Base-by-base conservation (phyloP, 2,888 invertebrate genomes). In the Hemithea aestivaria region DNA sequence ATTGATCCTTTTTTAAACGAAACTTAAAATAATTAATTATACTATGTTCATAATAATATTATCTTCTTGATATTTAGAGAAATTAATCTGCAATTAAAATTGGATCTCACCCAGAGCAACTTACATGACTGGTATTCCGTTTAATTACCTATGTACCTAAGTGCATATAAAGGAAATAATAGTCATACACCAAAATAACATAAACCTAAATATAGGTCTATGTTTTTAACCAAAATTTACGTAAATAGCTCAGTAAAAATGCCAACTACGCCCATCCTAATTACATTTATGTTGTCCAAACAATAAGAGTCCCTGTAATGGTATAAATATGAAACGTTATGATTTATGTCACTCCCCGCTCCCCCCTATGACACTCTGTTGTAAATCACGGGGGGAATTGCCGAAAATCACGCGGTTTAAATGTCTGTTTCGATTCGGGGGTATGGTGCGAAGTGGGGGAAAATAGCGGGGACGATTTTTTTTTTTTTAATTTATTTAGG, bases 351-450 rank as follows among this genome's bases (percentile, higher is more conserved):
- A 58, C 59, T 64, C 65, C 61, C 58, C 61, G 49, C 54, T 48
- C 61, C 53, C 49, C 61, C 58, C 59, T 39, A 51, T 58, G 63
- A 63, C 63, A 66, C 67, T 59, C 31, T 53, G 40, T 62, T 35
- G 71, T 83, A 84, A 84, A 84, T 85, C 84, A 84, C 62, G 47
- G 45, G 3, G 47, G 35, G 66, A 80, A 85, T 75, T 76, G 80
- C 82, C 74, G 53, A 76, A 77, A 77, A 73, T 73, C 84, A 84
- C 84, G 83, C 84, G 78, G 73, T 63, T 66, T 71, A 61, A 75
- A 71, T 71, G 62, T 76, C 76, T 75, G 64, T 69, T 56, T 55
- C 56, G 62, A 54, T 56, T 53, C 50, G 24, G 24, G 7, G 34
- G 29, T 20, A 44, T 44, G 55, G 51, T 8, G 20, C 6, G 43